Evolutionary conservation across 2,113 vertebrate species (phyloP), one percentile per base, ranked within the genome.

Genomic region (Xiphophorus maculatus): DNA sequence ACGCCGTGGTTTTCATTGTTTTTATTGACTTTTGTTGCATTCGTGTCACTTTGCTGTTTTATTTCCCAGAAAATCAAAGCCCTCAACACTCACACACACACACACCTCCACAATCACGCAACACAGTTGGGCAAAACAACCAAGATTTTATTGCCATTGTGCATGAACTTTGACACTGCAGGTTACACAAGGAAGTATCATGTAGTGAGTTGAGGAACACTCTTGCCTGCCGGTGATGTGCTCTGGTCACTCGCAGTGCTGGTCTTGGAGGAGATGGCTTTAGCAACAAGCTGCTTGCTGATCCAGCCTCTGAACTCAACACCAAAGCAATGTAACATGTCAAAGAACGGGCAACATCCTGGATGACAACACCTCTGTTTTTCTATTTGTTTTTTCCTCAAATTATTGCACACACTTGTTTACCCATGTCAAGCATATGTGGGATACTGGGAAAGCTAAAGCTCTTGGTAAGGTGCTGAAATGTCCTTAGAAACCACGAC

Each of bases 341-440:
- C 76, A 74, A 71, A 87, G 74, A 86, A 86, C 48, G 51, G 77
- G 82, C 86, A 69, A 76, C 82, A 74, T 77, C 77, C 58, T 66
- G 73, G 77, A 76, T 77, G 64, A 90, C 78, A 60, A 79, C 79
- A 86, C 79, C 70, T 58, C 84, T 61, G 78, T 17, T 64, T 61
- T 72, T 62, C 35, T 25, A 11, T 28, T 58, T 71, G 71, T 66
- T 63, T 75, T 69, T 71, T 71, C 29, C 28, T 35, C 68, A 77
- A 80, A 88, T 93, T 93, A 94, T 93, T 94, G 93, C 93, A 93
- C 90, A 92, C 84, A 86, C 84, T 84, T 87, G 91, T 82, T 84
- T 91, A 75, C 87, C 84, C 87, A 83, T 84, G 90, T 62, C 69
- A 74, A 73, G 84, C 87, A 77, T 85, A 90, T 76, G 83, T 83